These are phyloP conservation scores for Acronicta alni DNA, from an alignment of 2,888 invertebrate species.

Conservation along the genomic window DNA sequence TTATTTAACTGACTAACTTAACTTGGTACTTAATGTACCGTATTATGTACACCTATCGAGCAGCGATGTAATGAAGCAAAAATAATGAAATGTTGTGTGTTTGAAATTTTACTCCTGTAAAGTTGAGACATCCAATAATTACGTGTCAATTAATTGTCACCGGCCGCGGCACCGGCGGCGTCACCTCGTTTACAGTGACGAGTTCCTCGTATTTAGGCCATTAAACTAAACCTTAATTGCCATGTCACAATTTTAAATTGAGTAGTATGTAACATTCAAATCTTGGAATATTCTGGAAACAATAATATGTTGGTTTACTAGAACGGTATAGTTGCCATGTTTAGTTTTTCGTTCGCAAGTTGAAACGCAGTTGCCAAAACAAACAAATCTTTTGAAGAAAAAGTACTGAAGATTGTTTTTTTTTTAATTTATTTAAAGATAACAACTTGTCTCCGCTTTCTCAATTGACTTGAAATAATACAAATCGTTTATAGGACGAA, in stretches of 20 bases:
- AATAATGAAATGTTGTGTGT: not conserved
- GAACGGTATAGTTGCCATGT: constrained; percentile 7
- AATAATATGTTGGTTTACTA: not conserved
- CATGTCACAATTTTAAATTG: constrained; percentile 50
- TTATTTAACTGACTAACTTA: too few relatives aligned
- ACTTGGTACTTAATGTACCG: too few relatives aligned
- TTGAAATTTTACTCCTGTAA: constrained; percentile 13
- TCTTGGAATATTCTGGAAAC: constrained; percentile 26
- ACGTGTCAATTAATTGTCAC: constrained; percentile 33
- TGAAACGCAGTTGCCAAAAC: constrained; percentile 27
- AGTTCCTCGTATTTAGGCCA: constrained; percentile 39
- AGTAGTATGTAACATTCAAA: constrained; percentile 19
- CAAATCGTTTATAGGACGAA: not conserved
- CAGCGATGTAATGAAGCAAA: too few relatives aligned
- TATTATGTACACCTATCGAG: too few relatives aligned
- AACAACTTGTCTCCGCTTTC: not conserved
- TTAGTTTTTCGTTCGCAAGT: constrained; percentile 32
- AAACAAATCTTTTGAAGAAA: constrained; percentile 39
- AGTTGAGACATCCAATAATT: constrained; percentile 31
- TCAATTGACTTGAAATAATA: not conserved
- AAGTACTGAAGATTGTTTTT: constrained; percentile 19
- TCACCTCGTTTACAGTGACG: constrained; percentile 14
- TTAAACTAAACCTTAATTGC: constrained; percentile 41
- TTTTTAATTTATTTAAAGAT: constrained; percentile 24
- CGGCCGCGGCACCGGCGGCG: not conserved